Evolutionary conservation across 2,888 invertebrate genomes (phyloP).

Genomic region (Orthosia incerta): DNA sequence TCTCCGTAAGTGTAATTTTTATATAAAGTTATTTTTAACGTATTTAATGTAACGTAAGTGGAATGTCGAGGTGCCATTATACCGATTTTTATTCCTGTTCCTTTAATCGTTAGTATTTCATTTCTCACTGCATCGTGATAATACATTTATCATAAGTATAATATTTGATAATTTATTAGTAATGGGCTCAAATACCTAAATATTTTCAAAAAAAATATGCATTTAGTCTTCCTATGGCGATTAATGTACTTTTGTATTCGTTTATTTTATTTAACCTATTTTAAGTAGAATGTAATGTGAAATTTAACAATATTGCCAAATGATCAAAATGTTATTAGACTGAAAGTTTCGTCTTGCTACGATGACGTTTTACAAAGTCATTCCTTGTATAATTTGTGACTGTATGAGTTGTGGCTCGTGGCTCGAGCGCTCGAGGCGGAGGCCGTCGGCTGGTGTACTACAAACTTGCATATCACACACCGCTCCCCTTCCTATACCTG

Average conservation of each 20-base stretch:
- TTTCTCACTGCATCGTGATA: constrained; percentile 70
- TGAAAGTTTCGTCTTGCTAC: constrained; percentile 82
- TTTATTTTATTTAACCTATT: constrained; percentile 79
- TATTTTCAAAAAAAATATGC: constrained; percentile 74
- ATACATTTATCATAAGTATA: constrained; percentile 64
- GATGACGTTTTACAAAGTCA: constrained; percentile 73
- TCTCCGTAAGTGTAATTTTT: constrained; percentile 89
- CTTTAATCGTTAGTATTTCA: constrained; percentile 75
- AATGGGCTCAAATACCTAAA: constrained; percentile 78
- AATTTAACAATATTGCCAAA: constrained; percentile 90
- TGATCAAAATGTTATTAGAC: constrained; percentile 90
- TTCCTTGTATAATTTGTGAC: constrained; percentile 69
- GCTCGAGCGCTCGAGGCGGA: constrained; percentile 71
- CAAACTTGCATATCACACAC: constrained; percentile 86
- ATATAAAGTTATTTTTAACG: constrained; percentile 86
- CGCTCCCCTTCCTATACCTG: constrained; percentile 69
- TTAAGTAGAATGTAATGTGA: constrained; percentile 72
- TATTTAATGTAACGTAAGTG: constrained; percentile 86
- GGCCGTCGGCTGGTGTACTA: constrained; percentile 70
- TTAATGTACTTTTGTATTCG: constrained; percentile 77
- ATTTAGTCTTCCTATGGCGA: constrained; percentile 88
- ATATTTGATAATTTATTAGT: constrained; percentile 68
- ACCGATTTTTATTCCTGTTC: constrained; percentile 86
- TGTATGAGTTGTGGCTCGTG: constrained; percentile 67
- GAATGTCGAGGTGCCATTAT: constrained; percentile 90